Base-by-base conservation (phyloP, 2,888 invertebrate genomes). In the Corbicula japonica region DNA sequence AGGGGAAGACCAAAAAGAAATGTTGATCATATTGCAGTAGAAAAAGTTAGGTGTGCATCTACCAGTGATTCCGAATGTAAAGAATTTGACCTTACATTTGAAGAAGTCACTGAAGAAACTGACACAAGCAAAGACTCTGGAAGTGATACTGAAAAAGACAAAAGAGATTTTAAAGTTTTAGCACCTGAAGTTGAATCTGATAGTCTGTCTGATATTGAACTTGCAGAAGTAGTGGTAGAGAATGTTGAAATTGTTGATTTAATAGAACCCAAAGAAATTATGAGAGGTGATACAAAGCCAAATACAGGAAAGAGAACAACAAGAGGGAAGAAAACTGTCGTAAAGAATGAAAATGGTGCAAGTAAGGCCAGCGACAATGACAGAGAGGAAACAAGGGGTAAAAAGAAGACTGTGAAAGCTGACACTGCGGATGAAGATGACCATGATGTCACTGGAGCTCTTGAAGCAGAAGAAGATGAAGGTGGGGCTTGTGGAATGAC, bases 231-330 rank as follows among this genome's bases (percentile, higher is more conserved):
- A 41, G 10, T 23, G 12, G 30, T 66, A 8, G 54, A 66, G 28
- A 26, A 52, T 66, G 35, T n/a, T n/a, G n/a, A n/a, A n/a, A 6
- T 23, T 8, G 1, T 52, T 12, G 66, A 41, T 10, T 23, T 30
- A 2, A 28, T 66, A 28, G 79, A 79, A 21, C 72, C 74, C n/a
- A 83, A 79, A 34, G 85, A 85, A 58, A 76, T 77, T 18, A 76
- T 83, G 76, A 70, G 85, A 56, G 82, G 80, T 32, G 80, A 80
- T 54, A 62, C 65, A 26, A 73, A 62, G 8, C 46, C 38, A 5
- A 60, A 21, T 58, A 44, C 50, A 12, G 60, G 32, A 21, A 38
- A 26, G 58, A 62, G 34, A 48, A 21, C 41, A 41, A 60, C 58
- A 73, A 74, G 34, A 52, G 30, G 41, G 28, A 26, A 35, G 41